Evolutionary conservation across 2,888 invertebrate genomes (phyloP).

Genomic region (Poecilus cupreus): DNA sequence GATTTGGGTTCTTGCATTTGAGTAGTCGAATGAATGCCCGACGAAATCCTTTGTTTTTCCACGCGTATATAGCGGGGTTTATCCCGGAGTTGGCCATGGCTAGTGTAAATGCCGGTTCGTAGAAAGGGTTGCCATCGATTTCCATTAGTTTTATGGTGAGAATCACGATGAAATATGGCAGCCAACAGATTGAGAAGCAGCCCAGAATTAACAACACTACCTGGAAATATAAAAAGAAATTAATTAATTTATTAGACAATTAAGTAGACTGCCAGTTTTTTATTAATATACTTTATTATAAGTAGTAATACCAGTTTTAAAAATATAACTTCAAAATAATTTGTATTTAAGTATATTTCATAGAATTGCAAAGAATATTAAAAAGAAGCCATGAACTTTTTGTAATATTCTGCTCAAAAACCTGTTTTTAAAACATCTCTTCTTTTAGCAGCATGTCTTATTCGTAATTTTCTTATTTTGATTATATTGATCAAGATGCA

Average conservation of each 20-base stretch:
- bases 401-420: too few relatives aligned
- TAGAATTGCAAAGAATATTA: too few relatives aligned
- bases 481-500: too few relatives aligned
- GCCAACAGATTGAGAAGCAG: constrained; percentile 88
- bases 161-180: constrained; percentile 83
- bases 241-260: not conserved
- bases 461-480: too few relatives aligned
- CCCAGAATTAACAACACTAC: constrained; percentile 86
- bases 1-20: constrained; percentile 80
- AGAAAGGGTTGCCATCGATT: constrained; percentile 63
- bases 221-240: constrained; percentile 70
- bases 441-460: too few relatives aligned
- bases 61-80: constrained; percentile 89
- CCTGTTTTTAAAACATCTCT: too few relatives aligned
- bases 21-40: constrained; percentile 82
- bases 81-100: constrained; percentile 88
- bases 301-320: not conserved
- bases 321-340: too few relatives aligned
- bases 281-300: not conserved
- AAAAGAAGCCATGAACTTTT: too few relatives aligned
- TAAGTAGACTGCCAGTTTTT: not conserved
- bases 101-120: constrained; percentile 74
- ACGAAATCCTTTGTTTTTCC: constrained; percentile 88
- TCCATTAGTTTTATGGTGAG: constrained; percentile 67
- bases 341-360: too few relatives aligned